Base-by-base conservation (phyloP, 1,140 invertebrate species). In the Halictus rubicundus region DNA sequence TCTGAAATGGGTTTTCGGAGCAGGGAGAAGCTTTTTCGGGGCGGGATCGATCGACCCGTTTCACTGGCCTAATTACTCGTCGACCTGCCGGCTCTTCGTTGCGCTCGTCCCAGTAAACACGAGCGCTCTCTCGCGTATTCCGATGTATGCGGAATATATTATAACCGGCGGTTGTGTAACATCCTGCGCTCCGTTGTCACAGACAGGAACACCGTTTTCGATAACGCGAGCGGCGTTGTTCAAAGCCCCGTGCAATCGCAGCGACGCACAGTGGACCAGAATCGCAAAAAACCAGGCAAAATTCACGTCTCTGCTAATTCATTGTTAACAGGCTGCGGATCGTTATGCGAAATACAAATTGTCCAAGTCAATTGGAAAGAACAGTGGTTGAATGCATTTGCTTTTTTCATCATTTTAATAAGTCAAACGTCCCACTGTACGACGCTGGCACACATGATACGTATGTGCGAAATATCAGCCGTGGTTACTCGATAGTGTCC, bases 61-160 rank as follows among this genome's bases (percentile, higher is more conserved):
- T 71, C 42, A 78, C 68, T 78, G 75, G 59, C 75, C 75, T 71
- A 78, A 78, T 78, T 78, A 78, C 75, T n/a, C 42, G 12, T 23
- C 75, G 19, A 63, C 75, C 68, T 64, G 9, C 42, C 7, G 21
- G 14, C 71, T n/a, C 71, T 32, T 5, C 10, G 23, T 16, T 5
- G 16, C 32, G 39, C 54, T 68, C 46, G 39, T 25, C 21, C 66
- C 39, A 23, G n/a, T 77, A 70, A 77, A 69, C 27, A 61, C 42
- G 8, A 46, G 16, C 16, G 57, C n/a, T 46, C 49, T 23, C 68
- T 54, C n/a, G 2, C 12, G 21, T 42, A 27, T 32, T 60, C 8
- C 8, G n/a, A 37, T 59, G 27, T 4, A 23, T 25, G 14, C 37
- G 4, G 49, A 54, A 16, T 37, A 39, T 19, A 65, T 42, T 25